Percentiles rank a stretch among this genome's conserved stretches.
Evolutionary conservation across 2,113 vertebrate species (phyloP).

Genomic region (Burhinus oedicnemus): DNA sequence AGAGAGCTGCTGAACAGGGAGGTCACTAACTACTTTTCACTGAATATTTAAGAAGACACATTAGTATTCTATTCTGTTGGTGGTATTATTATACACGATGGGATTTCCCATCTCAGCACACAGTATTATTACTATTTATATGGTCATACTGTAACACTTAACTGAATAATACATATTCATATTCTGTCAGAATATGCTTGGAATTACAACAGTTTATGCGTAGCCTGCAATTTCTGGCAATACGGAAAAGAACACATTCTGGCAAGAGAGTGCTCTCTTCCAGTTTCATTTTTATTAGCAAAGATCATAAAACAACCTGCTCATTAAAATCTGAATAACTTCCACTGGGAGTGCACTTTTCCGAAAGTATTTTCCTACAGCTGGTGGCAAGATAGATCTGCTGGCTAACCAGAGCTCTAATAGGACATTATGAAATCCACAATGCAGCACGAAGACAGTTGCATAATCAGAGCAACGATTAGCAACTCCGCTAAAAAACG

Average conservation of each 20-base stretch:
- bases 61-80: not conserved
- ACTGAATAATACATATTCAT: constrained; percentile 12
- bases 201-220: not conserved
- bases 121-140: not conserved
- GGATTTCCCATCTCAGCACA: constrained; percentile 17
- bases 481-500: not conserved
- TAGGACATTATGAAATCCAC: constrained; percentile 44
- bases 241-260: not conserved
- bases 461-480: constrained; percentile 17
- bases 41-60: not conserved
- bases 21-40: not conserved
- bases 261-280: not conserved
- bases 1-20: not conserved
- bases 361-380: constrained; percentile 42
- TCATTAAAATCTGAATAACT: constrained; percentile 55
- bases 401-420: constrained; percentile 47
- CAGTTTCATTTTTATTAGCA: constrained; percentile 40
- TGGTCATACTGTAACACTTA: not conserved
- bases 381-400: constrained; percentile 29
- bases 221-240: not conserved
- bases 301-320: constrained; percentile 45
- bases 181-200: not conserved
- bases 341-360: constrained; percentile 45
- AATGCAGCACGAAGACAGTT: constrained; percentile 17
- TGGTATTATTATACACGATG: not conserved